A percentile compares a stretch with the other conserved stretches of the same genome.
phyloP scores from a whole-genome alignment of 2,113 vertebrate genomes.

The Lophura nycthemera region DNA sequence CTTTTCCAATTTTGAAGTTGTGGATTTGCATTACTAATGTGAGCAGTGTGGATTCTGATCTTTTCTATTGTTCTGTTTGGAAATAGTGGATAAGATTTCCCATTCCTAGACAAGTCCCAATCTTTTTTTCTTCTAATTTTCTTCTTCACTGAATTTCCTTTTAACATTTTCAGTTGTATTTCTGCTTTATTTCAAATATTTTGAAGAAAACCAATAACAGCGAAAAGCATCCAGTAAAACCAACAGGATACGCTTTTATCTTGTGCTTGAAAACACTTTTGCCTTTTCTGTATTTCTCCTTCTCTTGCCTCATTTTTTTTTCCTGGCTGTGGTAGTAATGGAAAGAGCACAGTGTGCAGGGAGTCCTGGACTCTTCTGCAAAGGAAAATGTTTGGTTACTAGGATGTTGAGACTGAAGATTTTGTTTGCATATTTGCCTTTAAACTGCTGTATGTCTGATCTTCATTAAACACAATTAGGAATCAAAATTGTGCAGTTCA shows the following conservation, averaged over 20 bases:
- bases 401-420: not conserved
- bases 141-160: not conserved
- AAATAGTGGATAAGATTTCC: not conserved
- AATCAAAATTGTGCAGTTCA: not conserved
- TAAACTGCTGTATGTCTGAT: not conserved
- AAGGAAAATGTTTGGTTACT: not conserved
- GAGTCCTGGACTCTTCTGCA: not conserved
- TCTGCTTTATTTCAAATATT: not conserved
- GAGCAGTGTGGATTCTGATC: not conserved
- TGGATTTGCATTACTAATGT: slow-evolving; percentile 8
- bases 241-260: not conserved
- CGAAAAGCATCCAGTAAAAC: not conserved
- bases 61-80: not conserved
- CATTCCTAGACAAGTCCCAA: not conserved
- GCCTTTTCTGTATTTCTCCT: not conserved
- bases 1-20: not conserved
- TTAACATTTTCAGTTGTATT: not conserved
- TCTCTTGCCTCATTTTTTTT: not conserved
- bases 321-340: not conserved
- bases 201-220: not conserved
- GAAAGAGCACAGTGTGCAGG: not conserved
- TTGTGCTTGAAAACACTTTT: not conserved
- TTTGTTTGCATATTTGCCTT: not conserved
- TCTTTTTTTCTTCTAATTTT: not conserved
- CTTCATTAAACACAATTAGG: not conserved